phyloP scores from a whole-genome alignment of 2,888 invertebrate species.

The Drosophila ezoana region DNA sequence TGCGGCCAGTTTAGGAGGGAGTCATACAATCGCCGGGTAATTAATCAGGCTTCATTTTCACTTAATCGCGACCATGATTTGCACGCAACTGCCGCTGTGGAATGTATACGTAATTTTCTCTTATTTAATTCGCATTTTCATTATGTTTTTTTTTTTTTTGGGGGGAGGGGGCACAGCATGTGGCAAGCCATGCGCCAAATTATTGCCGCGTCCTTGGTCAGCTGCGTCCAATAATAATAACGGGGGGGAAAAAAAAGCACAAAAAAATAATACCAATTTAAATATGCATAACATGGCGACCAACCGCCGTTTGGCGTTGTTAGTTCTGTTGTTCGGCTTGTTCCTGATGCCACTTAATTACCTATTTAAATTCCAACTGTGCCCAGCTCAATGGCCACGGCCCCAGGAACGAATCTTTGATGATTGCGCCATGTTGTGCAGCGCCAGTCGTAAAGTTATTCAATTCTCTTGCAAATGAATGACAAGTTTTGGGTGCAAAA shows the following conservation, averaged over 20 bases:
- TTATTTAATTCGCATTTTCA: slow-evolving; percentile 57
- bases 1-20: slow-evolving; percentile 26
- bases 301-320: slow-evolving; percentile 42
- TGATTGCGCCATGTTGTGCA: slow-evolving; percentile 30
- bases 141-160: slow-evolving; percentile 16
- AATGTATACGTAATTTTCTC: slow-evolving; percentile 23
- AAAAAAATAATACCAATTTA: slow-evolving; percentile 69
- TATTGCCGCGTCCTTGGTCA: slow-evolving; percentile 34
- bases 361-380: slow-evolving; percentile 70
- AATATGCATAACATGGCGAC: slow-evolving; percentile 64
- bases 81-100: slow-evolving; percentile 59
- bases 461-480: slow-evolving; percentile 42
- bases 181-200: slow-evolving; percentile 17
- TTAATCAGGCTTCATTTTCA: slow-evolving; percentile 77
- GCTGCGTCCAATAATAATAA: slow-evolving; percentile 34
- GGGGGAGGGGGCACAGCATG: slow-evolving; percentile 35
- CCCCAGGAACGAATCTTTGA: slow-evolving; percentile 21
- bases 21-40: slow-evolving; percentile 46
- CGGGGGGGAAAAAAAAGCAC: slow-evolving; percentile 7
- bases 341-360: slow-evolving; percentile 59
- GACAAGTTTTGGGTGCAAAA: slow-evolving; percentile 27
- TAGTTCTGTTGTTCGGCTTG: slow-evolving; percentile 11
- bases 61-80: slow-evolving; percentile 74
- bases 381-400: slow-evolving; percentile 26
- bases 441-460: slow-evolving; percentile 23